Conservation (phyloP, 2,888 invertebrate genomes). For the Morpho helenor region DNA sequence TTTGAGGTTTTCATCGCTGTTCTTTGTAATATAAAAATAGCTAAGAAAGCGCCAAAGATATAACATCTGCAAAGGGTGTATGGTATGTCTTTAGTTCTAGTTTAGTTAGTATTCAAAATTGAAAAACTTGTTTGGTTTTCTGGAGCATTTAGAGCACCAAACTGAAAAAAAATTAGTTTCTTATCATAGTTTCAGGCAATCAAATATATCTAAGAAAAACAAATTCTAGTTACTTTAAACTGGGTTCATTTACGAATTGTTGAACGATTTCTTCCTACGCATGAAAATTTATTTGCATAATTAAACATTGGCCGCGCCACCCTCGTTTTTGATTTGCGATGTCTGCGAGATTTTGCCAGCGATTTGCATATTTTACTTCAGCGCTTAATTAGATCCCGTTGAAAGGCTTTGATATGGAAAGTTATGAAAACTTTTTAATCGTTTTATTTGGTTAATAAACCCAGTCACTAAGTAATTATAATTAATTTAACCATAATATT, state of each 20-base stretch:
- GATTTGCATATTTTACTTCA: constrained; percentile 63
- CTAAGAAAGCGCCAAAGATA: no score
- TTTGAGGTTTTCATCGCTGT: no score
- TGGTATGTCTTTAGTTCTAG: no score
- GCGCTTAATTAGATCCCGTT: constrained; percentile 50
- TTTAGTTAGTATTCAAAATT: no score
- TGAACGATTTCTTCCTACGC: constrained; percentile 66
- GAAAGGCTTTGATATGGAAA: constrained; percentile 23
- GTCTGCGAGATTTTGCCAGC: constrained; percentile 60
- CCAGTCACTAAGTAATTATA: not conserved
- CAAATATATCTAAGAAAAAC: not conserved
- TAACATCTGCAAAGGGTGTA: no score
- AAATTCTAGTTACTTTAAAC: not conserved
- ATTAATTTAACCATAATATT: no score
- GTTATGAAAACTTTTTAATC: constrained; percentile 14
- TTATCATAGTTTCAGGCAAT: no score
- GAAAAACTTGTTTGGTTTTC: no score
- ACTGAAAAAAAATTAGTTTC: no score
- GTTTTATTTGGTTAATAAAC: not conserved
- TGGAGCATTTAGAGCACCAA: no score
- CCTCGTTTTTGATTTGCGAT: constrained; percentile 67
- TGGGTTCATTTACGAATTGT: constrained; percentile 64
- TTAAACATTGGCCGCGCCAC: constrained; percentile 61
- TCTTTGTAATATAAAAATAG: no score
- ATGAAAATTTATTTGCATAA: constrained; percentile 76